These are phyloP conservation scores for Rutilus rutilus DNA, from an alignment of 2,113 vertebrate species.

Conservation along the genomic window DNA sequence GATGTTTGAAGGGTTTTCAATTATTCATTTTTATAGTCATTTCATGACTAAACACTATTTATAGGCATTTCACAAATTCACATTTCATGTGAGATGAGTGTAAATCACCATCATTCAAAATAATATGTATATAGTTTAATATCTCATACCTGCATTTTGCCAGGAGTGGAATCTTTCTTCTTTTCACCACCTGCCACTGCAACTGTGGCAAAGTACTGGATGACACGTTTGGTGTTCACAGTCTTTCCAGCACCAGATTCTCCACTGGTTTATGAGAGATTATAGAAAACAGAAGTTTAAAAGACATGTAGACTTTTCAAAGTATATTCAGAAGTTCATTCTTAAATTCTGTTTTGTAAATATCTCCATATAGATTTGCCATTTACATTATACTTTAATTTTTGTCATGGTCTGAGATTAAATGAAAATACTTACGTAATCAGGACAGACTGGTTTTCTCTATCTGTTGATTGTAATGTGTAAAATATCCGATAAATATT, in stretches of 20 bases:
- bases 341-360: no score
- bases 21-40: conserved; percentile 64
- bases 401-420: no score
- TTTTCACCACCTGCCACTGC: conserved; percentile 40
- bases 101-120: neutral
- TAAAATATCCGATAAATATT: no score
- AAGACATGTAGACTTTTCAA: no score
- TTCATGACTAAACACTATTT: conserved; percentile 56
- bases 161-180: neutral
- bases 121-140: neutral
- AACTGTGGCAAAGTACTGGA: conserved; percentile 58
- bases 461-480: conserved; percentile 54
- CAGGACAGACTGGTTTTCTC: conserved; percentile 71
- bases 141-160: conserved; percentile 57
- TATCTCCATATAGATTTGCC: no score
- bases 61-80: neutral
- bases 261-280: conserved; percentile 47
- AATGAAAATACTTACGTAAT: conserved; percentile 72
- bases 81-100: neutral
- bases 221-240: conserved; percentile 67
- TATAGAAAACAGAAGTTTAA: no score
- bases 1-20: neutral
- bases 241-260: conserved; percentile 67
- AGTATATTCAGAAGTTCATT: neutral
- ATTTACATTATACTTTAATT: no score